A percentile compares a stretch with the other conserved stretches of the same genome.
Evolutionary conservation across 2,888 invertebrate species (phyloP).

Genomic region (Pristionchus maxplancki): DNA sequence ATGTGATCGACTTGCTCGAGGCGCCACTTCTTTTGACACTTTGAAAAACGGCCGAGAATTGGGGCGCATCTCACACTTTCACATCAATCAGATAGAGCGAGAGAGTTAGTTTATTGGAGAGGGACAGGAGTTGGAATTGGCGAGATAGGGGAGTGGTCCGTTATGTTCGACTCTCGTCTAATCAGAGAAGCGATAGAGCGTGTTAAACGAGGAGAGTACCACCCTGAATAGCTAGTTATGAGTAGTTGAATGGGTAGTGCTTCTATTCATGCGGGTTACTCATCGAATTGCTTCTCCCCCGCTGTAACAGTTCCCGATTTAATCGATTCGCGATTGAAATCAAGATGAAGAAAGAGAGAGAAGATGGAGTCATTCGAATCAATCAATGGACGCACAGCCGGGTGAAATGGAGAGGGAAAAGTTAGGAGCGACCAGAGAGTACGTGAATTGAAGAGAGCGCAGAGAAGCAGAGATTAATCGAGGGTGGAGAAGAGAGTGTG

Average conservation of each 20-base stretch:
- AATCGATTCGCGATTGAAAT: not conserved
- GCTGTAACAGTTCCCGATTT: not conserved
- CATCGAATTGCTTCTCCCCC: no score
- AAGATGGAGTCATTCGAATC: slow-evolving; percentile 38
- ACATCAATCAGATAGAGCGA: not conserved
- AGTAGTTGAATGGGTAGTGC: slow-evolving; percentile 6
- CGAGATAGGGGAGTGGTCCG: not conserved
- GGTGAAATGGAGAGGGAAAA: not conserved
- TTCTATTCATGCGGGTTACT: not conserved
- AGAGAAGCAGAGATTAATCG: not conserved
- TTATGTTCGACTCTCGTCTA: not conserved
- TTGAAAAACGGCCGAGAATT: not conserved
- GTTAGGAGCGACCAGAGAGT: not conserved
- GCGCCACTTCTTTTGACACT: not conserved
- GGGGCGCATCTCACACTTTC: not conserved
- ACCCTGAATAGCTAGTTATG: not conserved
- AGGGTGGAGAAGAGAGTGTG: not conserved
- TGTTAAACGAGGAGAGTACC: no score
- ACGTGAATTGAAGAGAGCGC: not conserved
- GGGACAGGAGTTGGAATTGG: not conserved
- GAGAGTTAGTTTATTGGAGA: not conserved
- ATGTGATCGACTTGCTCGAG: not conserved
- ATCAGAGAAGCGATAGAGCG: not conserved
- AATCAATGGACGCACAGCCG: slow-evolving; percentile 16
- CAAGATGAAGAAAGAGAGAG: not conserved